Conservation (phyloP, 2,888 invertebrate genomes). For the Brenthis hecate region DNA sequence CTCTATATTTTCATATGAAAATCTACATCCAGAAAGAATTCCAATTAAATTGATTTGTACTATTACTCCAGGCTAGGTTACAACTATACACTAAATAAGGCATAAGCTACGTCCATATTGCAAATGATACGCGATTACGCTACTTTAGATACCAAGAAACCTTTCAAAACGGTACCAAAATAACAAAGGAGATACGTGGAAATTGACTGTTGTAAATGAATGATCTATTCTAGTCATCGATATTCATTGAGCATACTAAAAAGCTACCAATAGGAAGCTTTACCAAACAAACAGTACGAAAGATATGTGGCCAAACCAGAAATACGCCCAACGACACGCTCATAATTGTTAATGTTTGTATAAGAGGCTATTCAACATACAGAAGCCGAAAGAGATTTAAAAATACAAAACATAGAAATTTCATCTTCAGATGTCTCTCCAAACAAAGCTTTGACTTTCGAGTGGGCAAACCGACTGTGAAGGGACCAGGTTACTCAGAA, state of each 20-base stretch:
- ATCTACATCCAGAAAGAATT: too few relatives aligned
- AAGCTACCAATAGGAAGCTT: slow-evolving; percentile 18
- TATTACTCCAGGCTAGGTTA: too few relatives aligned
- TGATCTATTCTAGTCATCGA: slow-evolving; percentile 10
- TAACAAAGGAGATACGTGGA: slow-evolving; percentile 2
- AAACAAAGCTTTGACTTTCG: slow-evolving; percentile 61
- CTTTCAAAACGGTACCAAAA: neutral
- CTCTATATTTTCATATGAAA: too few relatives aligned
- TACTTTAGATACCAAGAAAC: neutral
- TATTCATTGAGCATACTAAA: slow-evolving; percentile 9
- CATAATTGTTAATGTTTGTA: slow-evolving; percentile 73
- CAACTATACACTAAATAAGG: too few relatives aligned
- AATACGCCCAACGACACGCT: slow-evolving; percentile 47
- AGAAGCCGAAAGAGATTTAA: slow-evolving; percentile 77
- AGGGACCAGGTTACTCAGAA: slow-evolving; percentile 62
- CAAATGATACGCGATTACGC: neutral
- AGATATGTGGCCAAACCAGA: slow-evolving; percentile 40
- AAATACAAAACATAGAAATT: slow-evolving; percentile 73
- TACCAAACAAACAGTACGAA: slow-evolving; percentile 3
- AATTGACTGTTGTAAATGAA: slow-evolving; percentile 12
- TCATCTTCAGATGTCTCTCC: slow-evolving; percentile 62
- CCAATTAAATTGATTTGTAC: too few relatives aligned
- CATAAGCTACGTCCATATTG: neutral
- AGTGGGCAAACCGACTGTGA: slow-evolving; percentile 65
- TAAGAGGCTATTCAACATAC: slow-evolving; percentile 74